Conservation (phyloP, 2,888 invertebrate species). For the Terebella lapidaria region DNA sequence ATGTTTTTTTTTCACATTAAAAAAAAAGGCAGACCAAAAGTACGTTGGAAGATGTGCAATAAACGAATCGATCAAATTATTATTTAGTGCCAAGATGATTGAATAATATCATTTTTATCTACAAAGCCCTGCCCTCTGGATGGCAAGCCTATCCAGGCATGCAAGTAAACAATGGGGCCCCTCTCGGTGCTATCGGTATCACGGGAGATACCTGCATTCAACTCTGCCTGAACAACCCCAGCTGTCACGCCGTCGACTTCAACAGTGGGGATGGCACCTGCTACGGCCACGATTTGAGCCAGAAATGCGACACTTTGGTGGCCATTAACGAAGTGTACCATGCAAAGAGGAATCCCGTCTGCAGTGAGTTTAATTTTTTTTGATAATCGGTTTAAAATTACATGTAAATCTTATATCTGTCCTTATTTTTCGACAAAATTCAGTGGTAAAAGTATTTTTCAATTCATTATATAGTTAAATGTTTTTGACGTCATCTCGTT, state of each 20-base stretch:
- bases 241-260: neutral
- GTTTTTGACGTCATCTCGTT: neutral
- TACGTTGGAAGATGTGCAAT: too few relatives aligned
- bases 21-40: too few relatives aligned
- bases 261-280: constrained; percentile 3
- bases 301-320: neutral
- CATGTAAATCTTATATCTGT: too few relatives aligned
- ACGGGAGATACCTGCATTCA: neutral
- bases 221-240: neutral
- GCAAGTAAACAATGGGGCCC: neutral
- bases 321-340: neutral
- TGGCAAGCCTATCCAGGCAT: constrained; percentile 4
- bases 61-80: too few relatives aligned
- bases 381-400: neutral
- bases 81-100: too few relatives aligned
- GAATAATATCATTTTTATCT: neutral
- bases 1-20: too few relatives aligned
- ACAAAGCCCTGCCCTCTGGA: neutral
- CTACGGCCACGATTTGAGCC: neutral
- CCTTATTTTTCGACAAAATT: too few relatives aligned
- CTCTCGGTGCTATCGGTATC: neutral
- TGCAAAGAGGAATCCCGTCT: neutral
- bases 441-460: too few relatives aligned
- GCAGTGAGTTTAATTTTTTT: neutral
- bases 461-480: neutral